These are phyloP conservation scores for Coranthus polyacanthus DNA, from an alignment of 2,797 vertebrate genomes.

Conservation along the genomic window DNA sequence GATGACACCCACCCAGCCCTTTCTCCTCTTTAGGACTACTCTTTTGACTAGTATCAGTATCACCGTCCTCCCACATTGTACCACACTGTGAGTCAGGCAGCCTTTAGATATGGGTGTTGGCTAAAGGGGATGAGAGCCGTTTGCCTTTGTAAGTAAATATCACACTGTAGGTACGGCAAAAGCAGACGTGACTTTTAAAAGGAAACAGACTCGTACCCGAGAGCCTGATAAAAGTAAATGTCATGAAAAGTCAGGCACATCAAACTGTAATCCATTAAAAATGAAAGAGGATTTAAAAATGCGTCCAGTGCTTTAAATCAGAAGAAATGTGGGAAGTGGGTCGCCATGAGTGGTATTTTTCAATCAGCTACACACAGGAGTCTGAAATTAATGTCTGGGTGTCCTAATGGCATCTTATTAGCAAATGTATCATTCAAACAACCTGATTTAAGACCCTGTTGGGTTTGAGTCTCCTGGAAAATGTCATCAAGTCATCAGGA, in stretches of 20 bases:
- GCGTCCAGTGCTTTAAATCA: not conserved
- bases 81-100: conserved; percentile 52
- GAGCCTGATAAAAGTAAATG: not conserved
- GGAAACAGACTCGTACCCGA: not conserved
- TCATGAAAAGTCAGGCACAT: not conserved
- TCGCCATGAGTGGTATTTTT: not conserved
- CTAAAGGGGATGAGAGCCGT: conserved; percentile 33
- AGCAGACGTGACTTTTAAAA: not conserved
- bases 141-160: conserved; percentile 36
- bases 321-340: not conserved
- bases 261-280: not conserved
- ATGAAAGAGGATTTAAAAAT: conserved; percentile 6
- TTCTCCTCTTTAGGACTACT: conserved; percentile 34
- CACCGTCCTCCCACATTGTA: conserved; percentile 52
- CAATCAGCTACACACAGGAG: not conserved
- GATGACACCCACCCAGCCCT: conserved; percentile 36
- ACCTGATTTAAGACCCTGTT: too few species aligned
- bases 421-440: not conserved
- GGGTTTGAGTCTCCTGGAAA: too few species aligned
- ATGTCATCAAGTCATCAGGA: not conserved
- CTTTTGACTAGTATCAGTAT: conserved; percentile 52
- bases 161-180: not conserved
- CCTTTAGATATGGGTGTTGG: conserved; percentile 68
- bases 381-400: not conserved
- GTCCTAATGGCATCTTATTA: not conserved